A percentile compares a stretch with the other conserved stretches of the same genome.
Conservation (phyloP, 2,888 invertebrate genomes). For the Hedychridium roseum region DNA sequence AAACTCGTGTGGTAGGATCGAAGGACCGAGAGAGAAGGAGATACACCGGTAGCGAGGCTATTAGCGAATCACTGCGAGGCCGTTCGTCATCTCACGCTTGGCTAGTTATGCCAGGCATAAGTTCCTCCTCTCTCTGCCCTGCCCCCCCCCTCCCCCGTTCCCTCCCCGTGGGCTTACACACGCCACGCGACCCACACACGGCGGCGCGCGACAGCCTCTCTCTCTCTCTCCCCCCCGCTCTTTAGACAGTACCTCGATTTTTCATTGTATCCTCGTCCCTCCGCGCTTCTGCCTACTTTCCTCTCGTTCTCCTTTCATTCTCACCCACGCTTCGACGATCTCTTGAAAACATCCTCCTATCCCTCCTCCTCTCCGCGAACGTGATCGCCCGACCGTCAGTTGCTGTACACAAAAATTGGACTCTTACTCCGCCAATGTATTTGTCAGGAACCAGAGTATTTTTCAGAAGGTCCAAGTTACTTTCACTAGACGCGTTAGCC, state of each 20-base stretch:
- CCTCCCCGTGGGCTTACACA: no score
- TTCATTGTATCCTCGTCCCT: constrained; percentile 34
- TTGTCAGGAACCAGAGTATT: no score
- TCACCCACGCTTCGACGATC: constrained; percentile 15
- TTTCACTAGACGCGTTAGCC: no score
- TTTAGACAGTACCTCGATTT: no score
- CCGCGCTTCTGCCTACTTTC: constrained; percentile 32
- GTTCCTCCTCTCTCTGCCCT: no score
- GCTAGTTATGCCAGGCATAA: constrained; percentile 46
- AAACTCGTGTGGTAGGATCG: no score
- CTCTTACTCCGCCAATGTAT: no score
- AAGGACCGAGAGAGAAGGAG: constrained; percentile 10
- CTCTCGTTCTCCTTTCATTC: constrained; percentile 23
- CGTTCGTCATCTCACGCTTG: constrained; percentile 54
- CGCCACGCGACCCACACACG: constrained; percentile 59
- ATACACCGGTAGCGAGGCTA: constrained; percentile 39
- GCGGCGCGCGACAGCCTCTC: constrained; percentile 42
- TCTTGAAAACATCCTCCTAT: no score
- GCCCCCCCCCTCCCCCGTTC: no score
- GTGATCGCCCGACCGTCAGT: constrained; percentile 1
- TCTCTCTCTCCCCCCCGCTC: constrained; percentile 17
- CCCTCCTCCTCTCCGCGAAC: background rate
- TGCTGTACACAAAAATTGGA: no score
- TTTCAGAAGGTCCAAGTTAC: no score
- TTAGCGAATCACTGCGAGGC: constrained; percentile 45